A percentile compares a stretch with the other conserved stretches of the same genome.
phyloP scores from a whole-genome alignment of 2,113 vertebrate species.

The Phalacrocorax aristotelis region DNA sequence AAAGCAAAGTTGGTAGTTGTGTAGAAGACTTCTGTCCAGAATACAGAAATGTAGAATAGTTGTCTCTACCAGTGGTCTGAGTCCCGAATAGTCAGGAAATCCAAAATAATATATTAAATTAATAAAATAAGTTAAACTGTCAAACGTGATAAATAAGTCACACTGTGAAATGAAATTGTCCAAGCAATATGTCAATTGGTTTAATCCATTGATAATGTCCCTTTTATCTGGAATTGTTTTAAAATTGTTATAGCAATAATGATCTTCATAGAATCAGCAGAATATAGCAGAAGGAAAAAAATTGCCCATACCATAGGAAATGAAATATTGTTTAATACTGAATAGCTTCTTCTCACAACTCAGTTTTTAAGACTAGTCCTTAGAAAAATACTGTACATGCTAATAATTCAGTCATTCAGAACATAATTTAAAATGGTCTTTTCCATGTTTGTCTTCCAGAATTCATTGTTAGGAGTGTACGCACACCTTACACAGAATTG shows the following conservation, averaged over 20 bases:
- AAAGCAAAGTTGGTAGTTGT: not conserved
- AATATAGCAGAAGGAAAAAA: not conserved
- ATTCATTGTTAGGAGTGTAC: conserved; percentile 31
- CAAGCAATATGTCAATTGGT: not conserved
- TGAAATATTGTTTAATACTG: not conserved
- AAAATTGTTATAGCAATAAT: not conserved
- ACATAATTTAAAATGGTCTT: not conserved
- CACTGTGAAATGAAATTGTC: not conserved
- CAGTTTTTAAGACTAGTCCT: not conserved
- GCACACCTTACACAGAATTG: conserved; percentile 4
- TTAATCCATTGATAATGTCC: not conserved
- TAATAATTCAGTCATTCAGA: not conserved
- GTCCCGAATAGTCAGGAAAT: not conserved
- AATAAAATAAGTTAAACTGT: not conserved
- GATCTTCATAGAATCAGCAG: not conserved
- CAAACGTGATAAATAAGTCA: not conserved
- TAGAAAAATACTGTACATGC: not conserved
- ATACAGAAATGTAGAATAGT: not conserved
- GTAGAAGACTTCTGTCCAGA: not conserved
- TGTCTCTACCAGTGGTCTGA: not conserved
- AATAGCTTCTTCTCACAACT: not conserved
- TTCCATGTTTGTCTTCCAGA: not conserved
- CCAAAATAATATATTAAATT: not conserved
- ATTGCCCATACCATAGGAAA: not conserved
- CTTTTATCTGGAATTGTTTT: not conserved